phyloP scores from a whole-genome alignment of 1,140 invertebrate genomes.

The Megalonaias nervosa region DNA sequence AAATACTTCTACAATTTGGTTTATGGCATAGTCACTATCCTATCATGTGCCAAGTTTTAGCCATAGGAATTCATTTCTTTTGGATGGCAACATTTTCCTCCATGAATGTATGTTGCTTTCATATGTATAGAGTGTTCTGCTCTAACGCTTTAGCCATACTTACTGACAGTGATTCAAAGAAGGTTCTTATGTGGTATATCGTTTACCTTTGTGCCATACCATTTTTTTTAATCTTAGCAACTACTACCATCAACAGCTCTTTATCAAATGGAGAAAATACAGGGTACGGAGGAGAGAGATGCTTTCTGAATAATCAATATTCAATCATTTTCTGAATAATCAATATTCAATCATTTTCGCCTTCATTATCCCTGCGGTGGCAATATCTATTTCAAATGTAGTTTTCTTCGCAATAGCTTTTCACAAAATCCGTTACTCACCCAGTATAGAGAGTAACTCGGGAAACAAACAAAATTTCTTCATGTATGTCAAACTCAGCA shows the following conservation, averaged over 20 bases:
- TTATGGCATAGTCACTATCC: conserved; percentile 1
- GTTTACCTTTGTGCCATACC: conserved; percentile 5
- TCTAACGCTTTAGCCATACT: background rate
- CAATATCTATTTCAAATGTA: conserved; percentile 10
- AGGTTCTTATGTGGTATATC: background rate
- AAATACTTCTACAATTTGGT: conserved; percentile 41
- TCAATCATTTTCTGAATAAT: conserved; percentile 1
- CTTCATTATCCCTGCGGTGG: conserved; percentile 8
- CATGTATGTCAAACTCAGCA: conserved; percentile 23
- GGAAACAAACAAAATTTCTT: background rate
- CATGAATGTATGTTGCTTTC: conserved; percentile 43
- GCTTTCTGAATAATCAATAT: conserved; percentile 27
- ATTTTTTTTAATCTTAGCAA: background rate
- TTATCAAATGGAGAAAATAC: background rate
- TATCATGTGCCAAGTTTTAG: conserved; percentile 19
- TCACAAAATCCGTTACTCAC: conserved; percentile 14
- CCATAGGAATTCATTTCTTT: conserved; percentile 25
- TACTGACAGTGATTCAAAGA: background rate
- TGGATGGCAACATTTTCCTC: conserved; percentile 35
- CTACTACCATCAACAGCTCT: conserved; percentile 6
- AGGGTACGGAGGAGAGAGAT: conserved; percentile 11
- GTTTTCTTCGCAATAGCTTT: conserved; percentile 13
- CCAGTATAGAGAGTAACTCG: conserved; percentile 6
- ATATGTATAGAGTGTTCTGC: conserved; percentile 28
- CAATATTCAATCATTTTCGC: background rate